A percentile compares a stretch with the other conserved stretches of the same genome.
These are phyloP conservation scores for Tympanoctomys barrerae DNA, from an alignment of 2,797 vertebrate species.

Conservation along the genomic window DNA sequence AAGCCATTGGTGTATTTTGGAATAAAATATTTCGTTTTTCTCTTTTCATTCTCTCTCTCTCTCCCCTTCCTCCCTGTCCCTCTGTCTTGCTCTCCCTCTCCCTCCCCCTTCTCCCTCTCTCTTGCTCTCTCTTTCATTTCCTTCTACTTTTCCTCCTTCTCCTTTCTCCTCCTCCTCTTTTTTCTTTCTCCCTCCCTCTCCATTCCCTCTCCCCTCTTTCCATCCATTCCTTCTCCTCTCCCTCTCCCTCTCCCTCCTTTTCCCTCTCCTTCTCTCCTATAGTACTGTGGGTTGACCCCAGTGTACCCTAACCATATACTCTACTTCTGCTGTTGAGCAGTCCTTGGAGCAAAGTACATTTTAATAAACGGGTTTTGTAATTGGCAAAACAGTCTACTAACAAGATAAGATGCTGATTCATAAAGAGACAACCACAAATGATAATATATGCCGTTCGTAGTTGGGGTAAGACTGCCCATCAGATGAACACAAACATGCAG, in stretches of 20 bases:
- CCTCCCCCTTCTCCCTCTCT: background rate
- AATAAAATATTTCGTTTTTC: background rate
- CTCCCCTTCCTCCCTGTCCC: too few relatives aligned
- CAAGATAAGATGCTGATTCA: conserved; percentile 83
- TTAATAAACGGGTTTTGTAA: conserved; percentile 47
- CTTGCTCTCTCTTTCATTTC: too few relatives aligned
- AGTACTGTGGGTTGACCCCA: background rate
- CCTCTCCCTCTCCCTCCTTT: background rate
- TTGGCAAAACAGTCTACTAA: conserved; percentile 1
- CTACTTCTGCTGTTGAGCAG: background rate
- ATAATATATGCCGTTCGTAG: conserved; percentile 60
- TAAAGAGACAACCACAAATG: conserved; percentile 76
- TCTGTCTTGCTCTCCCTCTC: background rate
- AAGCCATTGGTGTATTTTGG: conserved; percentile 12
- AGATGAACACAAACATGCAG: conserved; percentile 72
- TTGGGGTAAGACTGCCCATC: conserved; percentile 72
- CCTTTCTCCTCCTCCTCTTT: background rate
- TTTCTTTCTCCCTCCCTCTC: too few relatives aligned
- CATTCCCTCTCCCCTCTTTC: too few relatives aligned
- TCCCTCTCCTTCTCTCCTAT: background rate
- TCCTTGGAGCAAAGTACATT: background rate
- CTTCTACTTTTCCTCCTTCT: too few relatives aligned
- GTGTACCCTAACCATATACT: background rate
- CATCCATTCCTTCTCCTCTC: too few relatives aligned
- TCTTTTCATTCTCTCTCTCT: background rate